These are phyloP conservation scores for Melinaea menophilus DNA, from an alignment of 2,888 invertebrate genomes.

Conservation along the genomic window DNA sequence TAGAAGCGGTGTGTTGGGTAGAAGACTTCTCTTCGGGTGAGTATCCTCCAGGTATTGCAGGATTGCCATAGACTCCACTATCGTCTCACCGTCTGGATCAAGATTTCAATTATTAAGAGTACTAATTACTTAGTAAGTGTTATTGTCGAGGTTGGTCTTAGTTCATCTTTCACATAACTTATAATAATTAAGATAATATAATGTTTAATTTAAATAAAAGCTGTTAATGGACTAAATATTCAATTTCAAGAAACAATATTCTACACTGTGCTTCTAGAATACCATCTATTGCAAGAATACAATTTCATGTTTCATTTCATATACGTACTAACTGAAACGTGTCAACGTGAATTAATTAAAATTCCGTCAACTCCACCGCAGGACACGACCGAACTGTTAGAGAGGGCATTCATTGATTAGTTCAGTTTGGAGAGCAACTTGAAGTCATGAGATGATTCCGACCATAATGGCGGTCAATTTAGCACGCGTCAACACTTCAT, in stretches of 20 bases:
- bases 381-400: constrained; percentile 14
- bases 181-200: too few relatives aligned
- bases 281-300: too few relatives aligned
- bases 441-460: constrained; percentile 6
- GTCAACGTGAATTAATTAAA: constrained; percentile 1
- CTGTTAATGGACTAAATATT: too few relatives aligned
- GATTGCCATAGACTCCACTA: constrained; percentile 77
- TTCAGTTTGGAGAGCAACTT: constrained; percentile 17
- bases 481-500: not conserved
- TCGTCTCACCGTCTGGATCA: constrained; percentile 53
- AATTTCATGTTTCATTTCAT: too few relatives aligned
- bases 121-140: not conserved
- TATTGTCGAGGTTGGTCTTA: not conserved
- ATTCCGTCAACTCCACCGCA: constrained; percentile 4
- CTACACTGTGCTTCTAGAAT: too few relatives aligned
- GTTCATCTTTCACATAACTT: constrained; percentile 1
- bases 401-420: constrained; percentile 19
- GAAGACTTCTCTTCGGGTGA: constrained; percentile 66
- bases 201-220: too few relatives aligned
- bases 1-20: constrained; percentile 72
- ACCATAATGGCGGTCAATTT: not conserved
- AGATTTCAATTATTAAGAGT: constrained; percentile 3
- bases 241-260: too few relatives aligned
- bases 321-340: not conserved
- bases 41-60: constrained; percentile 83